phyloP scores from a whole-genome alignment of 2,888 invertebrate species.

The Ochropacha duplaris region DNA sequence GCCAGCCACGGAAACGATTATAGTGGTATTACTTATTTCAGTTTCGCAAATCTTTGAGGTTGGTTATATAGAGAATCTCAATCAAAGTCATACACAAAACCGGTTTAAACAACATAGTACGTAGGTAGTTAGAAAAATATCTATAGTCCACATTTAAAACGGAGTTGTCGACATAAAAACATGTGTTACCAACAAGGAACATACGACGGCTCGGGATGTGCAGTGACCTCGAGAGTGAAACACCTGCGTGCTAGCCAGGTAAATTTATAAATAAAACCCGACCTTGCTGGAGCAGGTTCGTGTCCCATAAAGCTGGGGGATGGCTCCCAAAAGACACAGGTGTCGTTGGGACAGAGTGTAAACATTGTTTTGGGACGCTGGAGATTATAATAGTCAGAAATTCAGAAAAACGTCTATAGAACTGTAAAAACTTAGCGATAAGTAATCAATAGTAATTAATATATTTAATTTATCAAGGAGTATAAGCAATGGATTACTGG shows the following conservation, averaged over 20 bases:
- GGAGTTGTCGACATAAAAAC: slow-evolving; percentile 20
- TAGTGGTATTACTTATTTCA: neutral
- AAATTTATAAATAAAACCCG: slow-evolving; percentile 46
- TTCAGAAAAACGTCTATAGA: too few species aligned
- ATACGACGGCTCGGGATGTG: slow-evolving; percentile 30
- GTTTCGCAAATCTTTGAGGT: neutral
- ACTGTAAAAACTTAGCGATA: too few species aligned
- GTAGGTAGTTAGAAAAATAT: slow-evolving; percentile 7
- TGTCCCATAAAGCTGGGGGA: slow-evolving; percentile 26
- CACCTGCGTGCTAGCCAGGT: slow-evolving; percentile 52
- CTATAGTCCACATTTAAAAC: slow-evolving; percentile 9
- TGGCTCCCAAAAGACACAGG: slow-evolving; percentile 19
- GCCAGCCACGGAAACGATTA: neutral
- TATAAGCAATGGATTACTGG: too few species aligned
- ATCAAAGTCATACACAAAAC: neutral
- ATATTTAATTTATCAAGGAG: too few species aligned
- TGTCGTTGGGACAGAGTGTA: slow-evolving; percentile 19
- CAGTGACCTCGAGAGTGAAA: slow-evolving; percentile 37
- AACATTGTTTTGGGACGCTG: neutral
- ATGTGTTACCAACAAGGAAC: slow-evolving; percentile 23
- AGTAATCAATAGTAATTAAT: too few species aligned
- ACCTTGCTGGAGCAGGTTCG: slow-evolving; percentile 39
- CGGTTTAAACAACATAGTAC: too few species aligned
- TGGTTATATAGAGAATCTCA: too few species aligned
- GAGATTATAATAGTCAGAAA: neutral